phyloP scores from a whole-genome alignment of 2,888 invertebrate species.

The Caenorhabditis auriculariae region DNA sequence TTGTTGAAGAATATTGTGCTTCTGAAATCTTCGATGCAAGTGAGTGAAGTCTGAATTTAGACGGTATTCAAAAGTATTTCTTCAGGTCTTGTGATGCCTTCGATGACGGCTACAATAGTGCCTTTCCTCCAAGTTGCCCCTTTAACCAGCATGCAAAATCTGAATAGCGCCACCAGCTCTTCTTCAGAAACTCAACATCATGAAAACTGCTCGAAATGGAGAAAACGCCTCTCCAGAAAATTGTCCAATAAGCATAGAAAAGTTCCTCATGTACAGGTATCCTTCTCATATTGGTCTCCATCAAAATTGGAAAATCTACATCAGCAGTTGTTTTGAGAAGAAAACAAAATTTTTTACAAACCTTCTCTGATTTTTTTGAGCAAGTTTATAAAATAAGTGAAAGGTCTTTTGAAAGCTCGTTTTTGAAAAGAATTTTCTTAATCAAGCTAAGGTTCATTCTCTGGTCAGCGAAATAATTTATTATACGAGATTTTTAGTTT shows the following conservation, averaged over 20 bases:
- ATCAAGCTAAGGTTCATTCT: too few species aligned
- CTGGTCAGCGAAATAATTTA: too few species aligned
- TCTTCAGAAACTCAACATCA: conserved; percentile 26
- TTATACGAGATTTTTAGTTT: too few species aligned
- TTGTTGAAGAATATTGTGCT: conserved; percentile 60
- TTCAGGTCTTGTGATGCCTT: conserved; percentile 57
- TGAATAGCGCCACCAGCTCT: conserved; percentile 3
- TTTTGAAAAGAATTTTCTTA: background rate
- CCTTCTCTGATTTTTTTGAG: too few species aligned
- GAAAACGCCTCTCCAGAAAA: conserved; percentile 27
- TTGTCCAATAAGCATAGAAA: too few species aligned
- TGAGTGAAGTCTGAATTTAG: conserved; percentile 14
- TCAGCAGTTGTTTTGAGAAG: too few species aligned
- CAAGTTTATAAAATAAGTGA: too few species aligned
- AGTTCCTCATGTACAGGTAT: too few species aligned
- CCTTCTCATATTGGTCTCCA: too few species aligned
- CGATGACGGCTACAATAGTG: conserved; percentile 59
- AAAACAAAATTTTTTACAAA: too few species aligned
- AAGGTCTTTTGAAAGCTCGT: background rate
- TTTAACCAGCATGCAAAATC: conserved; percentile 5
- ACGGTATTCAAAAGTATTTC: background rate
- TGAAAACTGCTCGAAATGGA: conserved; percentile 47
- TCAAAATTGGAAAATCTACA: too few species aligned
- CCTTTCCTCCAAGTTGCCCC: conserved; percentile 55
- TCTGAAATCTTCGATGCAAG: conserved; percentile 59